A percentile compares a stretch with the other conserved stretches of the same genome.
These are phyloP conservation scores for Arctopsyche grandis DNA, from an alignment of 1,140 invertebrate genomes.

Conservation along the genomic window DNA sequence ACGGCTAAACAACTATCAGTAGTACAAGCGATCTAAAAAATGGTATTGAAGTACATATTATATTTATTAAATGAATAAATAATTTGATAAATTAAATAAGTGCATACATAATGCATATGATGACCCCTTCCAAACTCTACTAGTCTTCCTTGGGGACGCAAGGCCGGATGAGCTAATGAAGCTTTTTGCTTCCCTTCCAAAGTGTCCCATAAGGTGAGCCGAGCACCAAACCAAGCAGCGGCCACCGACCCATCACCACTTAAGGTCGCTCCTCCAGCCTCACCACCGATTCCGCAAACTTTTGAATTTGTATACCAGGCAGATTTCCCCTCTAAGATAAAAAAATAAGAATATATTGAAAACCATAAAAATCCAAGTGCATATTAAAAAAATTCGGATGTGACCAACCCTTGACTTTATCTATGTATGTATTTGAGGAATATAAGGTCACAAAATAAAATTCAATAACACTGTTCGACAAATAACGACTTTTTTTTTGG, in stretches of 20 bases:
- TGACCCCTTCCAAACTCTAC: slow-evolving; percentile 63
- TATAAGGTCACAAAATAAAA: slow-evolving; percentile 20
- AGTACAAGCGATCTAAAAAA: slow-evolving; percentile 63
- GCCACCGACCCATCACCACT: slow-evolving; percentile 64
- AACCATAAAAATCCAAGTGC: neutral
- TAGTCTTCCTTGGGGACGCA: slow-evolving; percentile 60
- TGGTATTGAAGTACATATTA: slow-evolving; percentile 19
- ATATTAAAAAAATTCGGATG: slow-evolving; percentile 10
- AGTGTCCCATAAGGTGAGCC: slow-evolving; percentile 63
- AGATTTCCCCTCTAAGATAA: slow-evolving; percentile 43
- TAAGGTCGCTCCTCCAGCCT: slow-evolving; percentile 60
- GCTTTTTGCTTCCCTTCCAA: slow-evolving; percentile 60
- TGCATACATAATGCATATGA: slow-evolving; percentile 63
- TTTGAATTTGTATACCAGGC: slow-evolving; percentile 48
- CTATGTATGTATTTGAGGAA: no score
- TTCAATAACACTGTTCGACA: no score
- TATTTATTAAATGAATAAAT: neutral
- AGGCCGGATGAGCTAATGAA: slow-evolving; percentile 60
- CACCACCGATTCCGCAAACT: slow-evolving; percentile 16
- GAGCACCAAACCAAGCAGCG: slow-evolving; percentile 64
- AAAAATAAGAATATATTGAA: slow-evolving; percentile 20
- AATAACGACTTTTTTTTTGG: no score
- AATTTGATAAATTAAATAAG: slow-evolving; percentile 12
- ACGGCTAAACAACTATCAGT: slow-evolving; percentile 61
- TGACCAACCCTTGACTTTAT: no score